Percentiles rank a stretch among this genome's conserved stretches.
These are phyloP conservation scores for Trinectes maculatus DNA, from an alignment of 2,113 vertebrate species.

Conservation along the genomic window DNA sequence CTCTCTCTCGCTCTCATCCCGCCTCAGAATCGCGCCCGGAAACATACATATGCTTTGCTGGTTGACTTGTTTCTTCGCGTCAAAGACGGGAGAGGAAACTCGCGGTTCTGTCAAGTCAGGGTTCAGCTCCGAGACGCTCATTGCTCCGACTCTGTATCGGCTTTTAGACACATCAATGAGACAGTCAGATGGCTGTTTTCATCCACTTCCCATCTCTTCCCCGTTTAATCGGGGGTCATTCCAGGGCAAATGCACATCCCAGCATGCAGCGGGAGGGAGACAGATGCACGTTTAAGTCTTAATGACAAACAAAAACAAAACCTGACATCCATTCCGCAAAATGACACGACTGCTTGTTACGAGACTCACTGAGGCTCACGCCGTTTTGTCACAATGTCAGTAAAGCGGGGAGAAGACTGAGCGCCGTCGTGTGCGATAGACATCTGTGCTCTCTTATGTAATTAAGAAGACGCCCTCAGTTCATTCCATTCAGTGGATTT, in stretches of 20 bases:
- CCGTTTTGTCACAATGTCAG: background rate
- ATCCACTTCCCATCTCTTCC: conserved; percentile 35
- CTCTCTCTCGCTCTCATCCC: conserved; percentile 22
- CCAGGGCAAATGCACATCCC: conserved; percentile 9
- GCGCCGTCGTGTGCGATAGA: background rate
- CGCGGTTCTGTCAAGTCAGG: conserved; percentile 20
- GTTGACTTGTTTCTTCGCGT: conserved; percentile 37
- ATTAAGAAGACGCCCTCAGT: conserved; percentile 24
- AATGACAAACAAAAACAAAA: conserved; percentile 9
- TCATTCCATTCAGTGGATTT: conserved; percentile 21
- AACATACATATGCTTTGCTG: conserved; percentile 21
- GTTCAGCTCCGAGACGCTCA: conserved; percentile 41
- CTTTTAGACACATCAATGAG: conserved; percentile 43
- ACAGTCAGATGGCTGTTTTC: conserved; percentile 38
- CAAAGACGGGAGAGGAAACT: conserved; percentile 5
- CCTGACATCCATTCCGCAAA: background rate
- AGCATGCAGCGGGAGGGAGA: conserved; percentile 18
- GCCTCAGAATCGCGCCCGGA: conserved; percentile 15
- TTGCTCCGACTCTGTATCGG: conserved; percentile 11
- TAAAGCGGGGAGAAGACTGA: no score
- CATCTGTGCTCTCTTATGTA: conserved; percentile 7
- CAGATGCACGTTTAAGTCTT: background rate
- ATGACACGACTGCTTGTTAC: conserved; percentile 4
- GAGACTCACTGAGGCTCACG: no score
- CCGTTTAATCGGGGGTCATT: conserved; percentile 35